Evolutionary conservation across 2,797 vertebrate genomes (phyloP).

Genomic region (Tauraco hartlaubi): DNA sequence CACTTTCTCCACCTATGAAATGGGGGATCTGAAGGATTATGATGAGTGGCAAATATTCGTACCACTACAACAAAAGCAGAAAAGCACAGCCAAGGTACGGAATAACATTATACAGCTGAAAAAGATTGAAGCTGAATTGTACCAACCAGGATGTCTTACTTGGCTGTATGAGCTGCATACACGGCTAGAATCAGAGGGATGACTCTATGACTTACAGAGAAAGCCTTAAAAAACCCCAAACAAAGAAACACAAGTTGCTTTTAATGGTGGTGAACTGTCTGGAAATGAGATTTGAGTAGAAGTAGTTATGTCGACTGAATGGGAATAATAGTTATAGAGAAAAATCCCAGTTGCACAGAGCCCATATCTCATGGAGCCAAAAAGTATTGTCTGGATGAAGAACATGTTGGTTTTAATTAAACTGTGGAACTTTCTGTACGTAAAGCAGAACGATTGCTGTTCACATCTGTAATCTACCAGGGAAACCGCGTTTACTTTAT

Average conservation of each 20-base stretch:
- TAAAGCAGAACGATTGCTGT: neutral
- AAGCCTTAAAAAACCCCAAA: neutral
- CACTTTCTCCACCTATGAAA: neutral
- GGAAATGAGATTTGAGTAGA: neutral
- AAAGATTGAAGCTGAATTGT: neutral
- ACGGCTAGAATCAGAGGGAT: neutral
- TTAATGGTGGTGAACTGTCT: neutral
- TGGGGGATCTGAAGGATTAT: neutral
- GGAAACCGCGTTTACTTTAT: neutral
- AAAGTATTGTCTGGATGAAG: neutral
- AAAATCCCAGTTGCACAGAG: neutral
- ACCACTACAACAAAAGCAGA: neutral
- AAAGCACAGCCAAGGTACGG: neutral
- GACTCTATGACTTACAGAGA: neutral
- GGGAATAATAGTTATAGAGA: neutral
- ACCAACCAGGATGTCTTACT: neutral
- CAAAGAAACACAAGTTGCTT: neutral
- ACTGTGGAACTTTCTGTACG: neutral
- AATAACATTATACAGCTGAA: neutral
- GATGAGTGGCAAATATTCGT: neutral
- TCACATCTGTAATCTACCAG: neutral
- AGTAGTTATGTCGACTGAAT: neutral
- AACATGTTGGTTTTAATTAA: neutral
- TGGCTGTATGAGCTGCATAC: neutral
- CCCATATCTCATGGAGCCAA: neutral